phyloP scores from a whole-genome alignment of 2,797 vertebrate species.

The Cirrhinus mrigala region DNA sequence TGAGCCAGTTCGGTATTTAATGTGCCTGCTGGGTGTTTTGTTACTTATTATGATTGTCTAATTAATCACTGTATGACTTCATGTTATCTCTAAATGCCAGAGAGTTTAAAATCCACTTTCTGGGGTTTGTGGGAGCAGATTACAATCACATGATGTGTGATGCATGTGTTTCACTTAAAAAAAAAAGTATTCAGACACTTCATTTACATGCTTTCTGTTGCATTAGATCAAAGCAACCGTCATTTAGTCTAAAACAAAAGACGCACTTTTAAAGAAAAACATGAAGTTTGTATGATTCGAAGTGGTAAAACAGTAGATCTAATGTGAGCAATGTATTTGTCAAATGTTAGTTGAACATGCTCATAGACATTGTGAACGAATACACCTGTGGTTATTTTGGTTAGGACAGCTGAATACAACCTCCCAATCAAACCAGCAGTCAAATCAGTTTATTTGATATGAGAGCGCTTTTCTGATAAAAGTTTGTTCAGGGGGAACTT shows the following conservation, averaged over 20 bases:
- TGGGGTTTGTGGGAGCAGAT: conserved; percentile 9
- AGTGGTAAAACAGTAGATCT: background rate
- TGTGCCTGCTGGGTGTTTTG: conserved; percentile 10
- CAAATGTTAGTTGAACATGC: background rate
- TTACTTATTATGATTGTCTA: conserved; percentile 27
- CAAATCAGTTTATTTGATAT: background rate
- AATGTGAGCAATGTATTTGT: background rate
- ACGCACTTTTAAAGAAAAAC: background rate
- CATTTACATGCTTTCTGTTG: background rate
- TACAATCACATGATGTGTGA: conserved; percentile 11
- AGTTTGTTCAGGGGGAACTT: background rate
- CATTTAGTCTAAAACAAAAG: background rate
- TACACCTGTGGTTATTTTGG: background rate
- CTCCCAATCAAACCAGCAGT: background rate
- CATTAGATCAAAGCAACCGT: background rate
- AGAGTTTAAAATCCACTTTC: conserved; percentile 11
- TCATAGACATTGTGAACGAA: background rate
- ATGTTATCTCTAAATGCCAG: conserved; percentile 35
- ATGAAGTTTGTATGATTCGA: background rate
- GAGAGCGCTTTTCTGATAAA: background rate
- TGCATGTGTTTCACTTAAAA: conserved; percentile 4
- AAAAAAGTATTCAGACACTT: background rate
- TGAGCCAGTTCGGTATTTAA: background rate
- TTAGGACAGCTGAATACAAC: background rate
- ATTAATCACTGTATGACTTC: conserved; percentile 49